Conservation (phyloP, 1,140 invertebrate genomes). For the Nasonia vitripennis region DNA sequence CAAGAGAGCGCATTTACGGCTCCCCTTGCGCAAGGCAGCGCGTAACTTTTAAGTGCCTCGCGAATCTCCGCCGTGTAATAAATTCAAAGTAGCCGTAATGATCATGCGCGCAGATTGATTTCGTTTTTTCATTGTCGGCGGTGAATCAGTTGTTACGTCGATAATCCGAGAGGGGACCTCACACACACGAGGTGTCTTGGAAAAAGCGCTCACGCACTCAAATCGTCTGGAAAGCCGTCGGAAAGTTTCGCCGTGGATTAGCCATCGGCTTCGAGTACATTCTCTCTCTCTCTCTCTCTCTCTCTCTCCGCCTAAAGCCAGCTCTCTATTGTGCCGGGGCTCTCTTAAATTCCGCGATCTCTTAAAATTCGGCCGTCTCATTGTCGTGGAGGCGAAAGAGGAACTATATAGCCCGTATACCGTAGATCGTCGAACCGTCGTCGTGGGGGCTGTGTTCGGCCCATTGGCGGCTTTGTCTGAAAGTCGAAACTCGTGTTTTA, state of each 20-base stretch:
- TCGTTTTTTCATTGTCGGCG: too few relatives aligned
- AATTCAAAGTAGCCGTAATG: slow-evolving; percentile 8
- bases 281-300: neutral
- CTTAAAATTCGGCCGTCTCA: slow-evolving; percentile 54
- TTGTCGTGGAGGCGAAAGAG: slow-evolving; percentile 31
- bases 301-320: neutral
- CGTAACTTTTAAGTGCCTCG: slow-evolving; percentile 10
- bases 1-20: slow-evolving; percentile 28
- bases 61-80: neutral
- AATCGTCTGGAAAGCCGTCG: neutral
- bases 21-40: neutral
- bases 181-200: too few relatives aligned
- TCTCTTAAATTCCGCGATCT: slow-evolving; percentile 41
- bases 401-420: neutral
- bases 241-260: slow-evolving; percentile 45
- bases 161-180: neutral
- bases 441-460: slow-evolving; percentile 30
- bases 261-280: neutral
- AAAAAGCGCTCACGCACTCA: neutral
- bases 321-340: slow-evolving; percentile 7
- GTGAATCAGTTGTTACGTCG: too few relatives aligned
- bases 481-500: slow-evolving; percentile 64
- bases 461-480: slow-evolving; percentile 58
- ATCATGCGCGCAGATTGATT: neutral
- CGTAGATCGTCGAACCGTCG: slow-evolving; percentile 55